phyloP scores from a whole-genome alignment of 2,888 invertebrate genomes.

The Ptycholaimellus sp. region DNA sequence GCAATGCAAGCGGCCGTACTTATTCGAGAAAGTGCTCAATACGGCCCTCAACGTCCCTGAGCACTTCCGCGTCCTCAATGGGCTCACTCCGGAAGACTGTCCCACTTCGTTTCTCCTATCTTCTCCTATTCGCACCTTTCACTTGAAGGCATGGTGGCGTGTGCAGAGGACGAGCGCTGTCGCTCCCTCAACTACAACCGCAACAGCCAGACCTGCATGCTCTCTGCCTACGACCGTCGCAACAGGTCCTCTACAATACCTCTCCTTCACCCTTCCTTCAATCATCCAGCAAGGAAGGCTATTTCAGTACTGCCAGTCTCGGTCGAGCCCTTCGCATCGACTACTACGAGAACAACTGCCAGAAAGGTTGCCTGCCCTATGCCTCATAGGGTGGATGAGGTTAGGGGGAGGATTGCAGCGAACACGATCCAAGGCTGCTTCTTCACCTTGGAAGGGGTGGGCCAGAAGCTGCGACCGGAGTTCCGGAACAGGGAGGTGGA shows the following conservation, averaged over 20 bases:
- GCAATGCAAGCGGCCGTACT: slow-evolving; percentile 13
- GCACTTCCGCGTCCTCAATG: not conserved
- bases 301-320: too few species aligned
- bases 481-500: too few species aligned
- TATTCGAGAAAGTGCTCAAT: slow-evolving; percentile 12
- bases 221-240: slow-evolving; percentile 7
- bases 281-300: too few species aligned
- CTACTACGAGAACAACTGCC: too few species aligned
- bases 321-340: too few species aligned
- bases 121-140: slow-evolving; percentile 2
- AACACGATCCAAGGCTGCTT: too few species aligned
- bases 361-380: too few species aligned
- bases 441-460: too few species aligned
- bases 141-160: slow-evolving; percentile 8
- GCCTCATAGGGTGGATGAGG: too few species aligned
- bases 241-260: not conserved
- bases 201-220: slow-evolving; percentile 6
- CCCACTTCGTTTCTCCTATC: not conserved
- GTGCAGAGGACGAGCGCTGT: slow-evolving; percentile 9
- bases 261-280: too few species aligned
- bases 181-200: slow-evolving; percentile 8
- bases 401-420: too few species aligned
- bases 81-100: not conserved
- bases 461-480: too few species aligned
- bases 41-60: slow-evolving; percentile 7